Evolutionary conservation across 2,888 invertebrate species (phyloP).

Genomic region (Ischnus inquisitorius): DNA sequence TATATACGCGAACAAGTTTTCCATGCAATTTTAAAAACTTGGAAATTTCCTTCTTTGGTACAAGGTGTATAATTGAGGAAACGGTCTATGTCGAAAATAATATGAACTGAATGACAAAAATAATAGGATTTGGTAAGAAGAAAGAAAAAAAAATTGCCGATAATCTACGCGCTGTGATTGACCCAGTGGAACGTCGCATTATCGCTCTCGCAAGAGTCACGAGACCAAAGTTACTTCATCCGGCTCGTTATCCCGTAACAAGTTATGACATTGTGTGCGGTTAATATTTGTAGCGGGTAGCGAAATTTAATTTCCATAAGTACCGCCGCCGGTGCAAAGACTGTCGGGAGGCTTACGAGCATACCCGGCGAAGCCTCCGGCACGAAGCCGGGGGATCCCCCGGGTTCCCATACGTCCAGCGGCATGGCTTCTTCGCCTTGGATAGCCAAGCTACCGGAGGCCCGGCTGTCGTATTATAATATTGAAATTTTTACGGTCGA

Average conservation of each 20-base stretch:
- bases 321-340: slow-evolving; percentile 74
- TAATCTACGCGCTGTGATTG: not conserved
- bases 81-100: no score
- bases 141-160: not conserved
- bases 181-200: not conserved
- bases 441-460: slow-evolving; percentile 62
- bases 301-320: slow-evolving; percentile 84
- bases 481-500: slow-evolving; percentile 79
- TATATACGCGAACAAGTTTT: no score
- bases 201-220: slow-evolving; percentile 64
- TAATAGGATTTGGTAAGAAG: no score
- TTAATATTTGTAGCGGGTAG: slow-evolving; percentile 74
- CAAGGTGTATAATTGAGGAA: no score
- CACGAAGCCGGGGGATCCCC: slow-evolving; percentile 34
- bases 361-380: slow-evolving; percentile 29
- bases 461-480: slow-evolving; percentile 76
- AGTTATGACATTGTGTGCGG: slow-evolving; percentile 38
- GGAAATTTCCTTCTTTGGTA: no score
- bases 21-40: no score
- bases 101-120: no score
- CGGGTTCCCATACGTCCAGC: slow-evolving; percentile 64
- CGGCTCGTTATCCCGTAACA: slow-evolving; percentile 70
- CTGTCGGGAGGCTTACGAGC: not conserved
- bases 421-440: slow-evolving; percentile 41
- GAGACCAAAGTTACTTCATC: slow-evolving; percentile 74